A percentile compares a stretch with the other conserved stretches of the same genome.
Conservation (phyloP, 2,113 vertebrate genomes). For the Aphelocoma coerulescens region DNA sequence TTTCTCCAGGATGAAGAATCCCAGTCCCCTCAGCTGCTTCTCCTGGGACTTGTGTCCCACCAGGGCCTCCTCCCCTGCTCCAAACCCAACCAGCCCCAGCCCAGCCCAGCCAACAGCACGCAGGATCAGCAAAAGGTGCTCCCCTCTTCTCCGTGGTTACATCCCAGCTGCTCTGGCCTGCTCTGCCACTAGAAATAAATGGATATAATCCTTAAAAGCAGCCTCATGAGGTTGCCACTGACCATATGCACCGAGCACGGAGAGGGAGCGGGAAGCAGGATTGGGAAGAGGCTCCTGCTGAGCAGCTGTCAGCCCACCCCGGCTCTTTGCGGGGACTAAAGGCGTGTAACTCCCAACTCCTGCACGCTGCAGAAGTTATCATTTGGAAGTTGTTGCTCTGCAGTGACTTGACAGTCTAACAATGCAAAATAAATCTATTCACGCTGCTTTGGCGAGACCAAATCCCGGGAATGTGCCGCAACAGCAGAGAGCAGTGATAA, state of each 20-base stretch:
- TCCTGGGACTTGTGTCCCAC: background rate
- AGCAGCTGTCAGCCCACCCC: constrained; percentile 10
- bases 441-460: constrained; percentile 61
- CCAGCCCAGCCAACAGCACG: background rate
- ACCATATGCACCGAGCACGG: background rate
- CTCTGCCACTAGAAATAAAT: constrained; percentile 6
- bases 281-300: background rate
- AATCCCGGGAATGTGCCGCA: constrained; percentile 60
- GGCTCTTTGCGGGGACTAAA: background rate
- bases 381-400: constrained; percentile 69
- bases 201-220: background rate
- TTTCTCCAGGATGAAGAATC: background rate
- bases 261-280: background rate
- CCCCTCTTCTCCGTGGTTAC: background rate
- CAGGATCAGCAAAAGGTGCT: background rate
- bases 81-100: background rate
- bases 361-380: constrained; percentile 58
- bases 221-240: background rate
- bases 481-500: constrained; percentile 67
- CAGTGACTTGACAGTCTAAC: constrained; percentile 73
- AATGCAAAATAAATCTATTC: constrained; percentile 77
- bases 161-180: background rate
- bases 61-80: background rate
- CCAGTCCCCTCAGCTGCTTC: background rate
- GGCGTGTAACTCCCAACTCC: constrained; percentile 67